Percentiles rank a stretch among this genome's conserved stretches.
These are phyloP conservation scores for Lasius fuliginosus DNA, from an alignment of 2,888 invertebrate species.

Conservation along the genomic window DNA sequence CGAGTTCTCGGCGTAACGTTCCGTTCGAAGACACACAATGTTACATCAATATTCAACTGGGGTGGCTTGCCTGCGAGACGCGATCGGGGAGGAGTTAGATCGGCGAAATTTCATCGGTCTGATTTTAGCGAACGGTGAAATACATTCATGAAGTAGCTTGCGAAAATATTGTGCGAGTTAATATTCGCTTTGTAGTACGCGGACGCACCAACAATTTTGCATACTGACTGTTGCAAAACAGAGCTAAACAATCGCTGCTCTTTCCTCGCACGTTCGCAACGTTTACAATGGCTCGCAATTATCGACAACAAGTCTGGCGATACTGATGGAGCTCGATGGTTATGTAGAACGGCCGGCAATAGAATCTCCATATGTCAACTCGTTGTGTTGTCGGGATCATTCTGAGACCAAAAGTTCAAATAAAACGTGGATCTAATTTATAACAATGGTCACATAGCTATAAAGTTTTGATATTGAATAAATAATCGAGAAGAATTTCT, in stretches of 20 bases:
- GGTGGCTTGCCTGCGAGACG: slow-evolving; percentile 61
- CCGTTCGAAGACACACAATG: slow-evolving; percentile 59
- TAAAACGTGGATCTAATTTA: slow-evolving; percentile 19
- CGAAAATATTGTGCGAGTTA: slow-evolving; percentile 59
- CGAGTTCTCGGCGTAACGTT: slow-evolving; percentile 44
- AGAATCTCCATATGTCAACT: slow-evolving; percentile 39
- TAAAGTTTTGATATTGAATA: background rate
- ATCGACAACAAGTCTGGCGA: slow-evolving; percentile 36
- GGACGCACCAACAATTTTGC: slow-evolving; percentile 38
- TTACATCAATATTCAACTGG: slow-evolving; percentile 68
- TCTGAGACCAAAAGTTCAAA: slow-evolving; percentile 47
- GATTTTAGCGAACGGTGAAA: slow-evolving; percentile 52
- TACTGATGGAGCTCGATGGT: slow-evolving; percentile 14
- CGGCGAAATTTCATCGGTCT: slow-evolving; percentile 41
- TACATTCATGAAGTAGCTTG: slow-evolving; percentile 61
- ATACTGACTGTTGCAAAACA: slow-evolving; percentile 41
- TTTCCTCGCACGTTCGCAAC: slow-evolving; percentile 52
- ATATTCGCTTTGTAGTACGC: slow-evolving; percentile 47
- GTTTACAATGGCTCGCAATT: slow-evolving; percentile 51
- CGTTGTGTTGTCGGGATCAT: slow-evolving; percentile 7
- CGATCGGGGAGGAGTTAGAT: slow-evolving; percentile 26
- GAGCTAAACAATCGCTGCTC: slow-evolving; percentile 52
- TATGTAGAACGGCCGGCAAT: background rate
- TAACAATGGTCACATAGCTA: background rate
- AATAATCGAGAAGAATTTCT: background rate